phyloP scores from a whole-genome alignment of 2,797 vertebrate species.

The Enteromius mattozi region DNA sequence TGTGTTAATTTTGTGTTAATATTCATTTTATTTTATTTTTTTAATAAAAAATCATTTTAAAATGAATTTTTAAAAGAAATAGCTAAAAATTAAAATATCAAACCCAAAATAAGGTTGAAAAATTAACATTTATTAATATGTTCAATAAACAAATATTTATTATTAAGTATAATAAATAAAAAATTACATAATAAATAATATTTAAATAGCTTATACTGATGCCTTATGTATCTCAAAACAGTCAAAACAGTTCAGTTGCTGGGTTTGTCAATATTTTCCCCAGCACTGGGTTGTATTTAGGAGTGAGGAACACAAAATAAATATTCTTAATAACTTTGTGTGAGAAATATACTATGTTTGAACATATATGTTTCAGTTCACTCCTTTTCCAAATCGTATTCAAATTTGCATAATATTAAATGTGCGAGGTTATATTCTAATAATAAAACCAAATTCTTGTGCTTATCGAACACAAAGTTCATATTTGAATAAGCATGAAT shows the following conservation, averaged over 20 bases:
- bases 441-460: background rate
- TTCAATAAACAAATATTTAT: no score
- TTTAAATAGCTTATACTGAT: no score
- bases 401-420: background rate
- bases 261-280: no score
- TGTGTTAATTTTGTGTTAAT: no score
- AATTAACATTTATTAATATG: no score
- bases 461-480: background rate
- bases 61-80: background rate
- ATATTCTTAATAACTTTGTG: background rate
- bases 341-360: background rate
- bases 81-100: background rate
- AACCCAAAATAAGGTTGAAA: no score
- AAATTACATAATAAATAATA: no score
- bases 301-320: background rate
- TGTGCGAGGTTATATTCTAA: background rate
- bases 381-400: background rate
- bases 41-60: background rate
- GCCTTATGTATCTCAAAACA: no score
- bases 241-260: no score
- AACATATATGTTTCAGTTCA: background rate
- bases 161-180: no score
- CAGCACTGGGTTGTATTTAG: background rate
- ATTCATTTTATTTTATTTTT: background rate
- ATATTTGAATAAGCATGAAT: background rate